Percentiles rank a stretch among this genome's conserved stretches.
These are phyloP conservation scores for Colinus virginianus DNA, from an alignment of 2,113 vertebrate genomes.

Conservation along the genomic window DNA sequence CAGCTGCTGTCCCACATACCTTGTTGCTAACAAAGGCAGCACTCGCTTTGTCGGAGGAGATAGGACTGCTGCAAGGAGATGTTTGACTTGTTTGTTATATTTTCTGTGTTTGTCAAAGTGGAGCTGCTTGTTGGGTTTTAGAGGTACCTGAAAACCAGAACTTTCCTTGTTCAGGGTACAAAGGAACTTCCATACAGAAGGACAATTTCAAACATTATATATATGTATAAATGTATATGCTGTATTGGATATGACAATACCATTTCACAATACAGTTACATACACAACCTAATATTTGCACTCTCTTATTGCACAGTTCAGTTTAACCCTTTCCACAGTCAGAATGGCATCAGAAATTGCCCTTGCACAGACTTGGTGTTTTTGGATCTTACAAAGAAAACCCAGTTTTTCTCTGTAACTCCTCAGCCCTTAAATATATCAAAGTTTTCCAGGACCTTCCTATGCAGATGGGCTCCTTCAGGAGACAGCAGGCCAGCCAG, in stretches of 20 bases:
- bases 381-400: not conserved
- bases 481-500: not conserved
- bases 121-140: not conserved
- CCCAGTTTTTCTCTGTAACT: not conserved
- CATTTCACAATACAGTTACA: too few relatives aligned
- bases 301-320: not conserved
- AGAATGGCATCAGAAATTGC: not conserved
- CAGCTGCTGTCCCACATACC: not conserved
- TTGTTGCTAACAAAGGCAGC: not conserved
- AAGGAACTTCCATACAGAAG: accelerated
- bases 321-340: not conserved
- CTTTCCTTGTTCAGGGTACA: not conserved
- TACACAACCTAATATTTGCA: not conserved
- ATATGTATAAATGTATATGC: accelerated
- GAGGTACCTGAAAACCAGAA: not conserved
- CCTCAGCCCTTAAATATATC: not conserved
- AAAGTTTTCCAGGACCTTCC: not conserved
- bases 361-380: not conserved
- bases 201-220: not conserved
- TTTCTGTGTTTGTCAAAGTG: not conserved
- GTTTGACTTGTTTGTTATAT: accelerated
- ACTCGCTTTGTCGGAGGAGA: not conserved
- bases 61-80: not conserved
- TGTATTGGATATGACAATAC: accelerated
- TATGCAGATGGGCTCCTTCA: not conserved